Conservation (phyloP, 2,113 vertebrate genomes). For the Salvelinus namaycush region DNA sequence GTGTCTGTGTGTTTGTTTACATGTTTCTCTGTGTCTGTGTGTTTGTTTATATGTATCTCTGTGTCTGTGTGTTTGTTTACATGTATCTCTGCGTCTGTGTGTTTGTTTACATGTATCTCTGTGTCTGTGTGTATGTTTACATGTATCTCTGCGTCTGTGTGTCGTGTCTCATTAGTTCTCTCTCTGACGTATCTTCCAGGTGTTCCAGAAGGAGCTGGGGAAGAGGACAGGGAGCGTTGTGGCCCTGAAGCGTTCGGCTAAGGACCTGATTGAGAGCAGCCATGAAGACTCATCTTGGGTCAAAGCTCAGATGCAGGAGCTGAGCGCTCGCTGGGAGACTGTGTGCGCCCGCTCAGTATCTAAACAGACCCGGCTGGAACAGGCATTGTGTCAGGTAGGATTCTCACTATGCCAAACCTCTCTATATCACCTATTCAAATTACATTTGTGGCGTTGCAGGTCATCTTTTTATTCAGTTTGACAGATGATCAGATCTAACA, state of each 20-base stretch:
- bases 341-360: conserved; percentile 93
- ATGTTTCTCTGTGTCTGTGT: background rate
- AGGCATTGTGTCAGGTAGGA: conserved; percentile 88
- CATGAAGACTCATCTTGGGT: conserved; percentile 95
- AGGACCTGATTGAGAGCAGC: conserved; percentile 89
- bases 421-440: background rate
- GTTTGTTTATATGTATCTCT: no score
- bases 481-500: no score
- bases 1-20: background rate
- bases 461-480: background rate
- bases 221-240: conserved; percentile 92
- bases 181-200: conserved; percentile 68
- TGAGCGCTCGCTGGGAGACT: conserved; percentile 93
- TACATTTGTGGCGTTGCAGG: background rate
- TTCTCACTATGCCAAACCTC: background rate
- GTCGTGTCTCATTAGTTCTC: background rate
- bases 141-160: background rate
- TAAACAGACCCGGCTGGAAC: conserved; percentile 92
- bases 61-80: background rate
- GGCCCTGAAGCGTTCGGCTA: conserved; percentile 92
- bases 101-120: background rate
- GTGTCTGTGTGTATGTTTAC: background rate
- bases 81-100: background rate
- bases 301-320: conserved; percentile 95
- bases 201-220: conserved; percentile 95